phyloP scores from a whole-genome alignment of 2,888 invertebrate genomes.

The Anaspis maculata region DNA sequence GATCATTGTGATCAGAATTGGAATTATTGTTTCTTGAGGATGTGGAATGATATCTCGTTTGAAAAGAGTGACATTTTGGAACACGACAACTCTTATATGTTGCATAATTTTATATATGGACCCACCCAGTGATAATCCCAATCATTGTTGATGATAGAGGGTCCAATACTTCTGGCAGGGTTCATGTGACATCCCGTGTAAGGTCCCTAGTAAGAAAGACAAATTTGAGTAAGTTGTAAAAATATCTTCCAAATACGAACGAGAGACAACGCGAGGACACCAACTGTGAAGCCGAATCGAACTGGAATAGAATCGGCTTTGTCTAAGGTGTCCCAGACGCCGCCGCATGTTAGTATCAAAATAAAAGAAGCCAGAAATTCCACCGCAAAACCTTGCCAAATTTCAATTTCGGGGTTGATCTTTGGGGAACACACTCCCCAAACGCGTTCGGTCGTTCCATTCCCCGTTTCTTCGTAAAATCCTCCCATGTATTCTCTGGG shows the following conservation, averaged over 20 bases:
- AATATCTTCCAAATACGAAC: too few species aligned
- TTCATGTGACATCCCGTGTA: slow-evolving; percentile 61
- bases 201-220: slow-evolving; percentile 47
- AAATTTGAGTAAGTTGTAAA: too few species aligned
- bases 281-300: slow-evolving; percentile 55
- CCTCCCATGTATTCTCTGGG: too few species aligned
- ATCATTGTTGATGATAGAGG: slow-evolving; percentile 55
- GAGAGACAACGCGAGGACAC: slow-evolving; percentile 52
- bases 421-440: neutral
- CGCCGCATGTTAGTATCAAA: slow-evolving; percentile 58
- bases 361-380: slow-evolving; percentile 60
- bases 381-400: slow-evolving; percentile 50
- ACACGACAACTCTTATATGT: too few species aligned
- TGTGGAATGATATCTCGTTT: too few species aligned
- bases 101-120: too few species aligned
- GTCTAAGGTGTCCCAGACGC: slow-evolving; percentile 65
- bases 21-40: too few species aligned
- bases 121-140: slow-evolving; percentile 64
- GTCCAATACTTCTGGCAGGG: slow-evolving; percentile 56
- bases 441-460: too few species aligned
- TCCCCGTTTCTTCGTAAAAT: too few species aligned
- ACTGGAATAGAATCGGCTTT: slow-evolving; percentile 58
- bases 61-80: too few species aligned
- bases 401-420: slow-evolving; percentile 18
- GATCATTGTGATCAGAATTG: too few species aligned